Evolutionary conservation across 2,797 vertebrate species (phyloP).

Genomic region (Anableps anableps): DNA sequence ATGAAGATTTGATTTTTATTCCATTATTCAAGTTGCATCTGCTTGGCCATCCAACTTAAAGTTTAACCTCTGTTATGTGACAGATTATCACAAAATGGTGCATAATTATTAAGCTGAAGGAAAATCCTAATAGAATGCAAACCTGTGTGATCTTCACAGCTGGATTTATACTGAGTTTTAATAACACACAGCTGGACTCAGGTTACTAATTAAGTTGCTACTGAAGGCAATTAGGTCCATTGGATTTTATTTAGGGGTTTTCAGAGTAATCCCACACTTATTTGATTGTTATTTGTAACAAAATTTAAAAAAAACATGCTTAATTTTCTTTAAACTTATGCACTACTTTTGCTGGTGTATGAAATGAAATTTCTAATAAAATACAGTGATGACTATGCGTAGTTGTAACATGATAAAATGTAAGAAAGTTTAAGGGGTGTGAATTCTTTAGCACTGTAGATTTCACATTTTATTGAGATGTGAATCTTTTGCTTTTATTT

Average conservation of each 20-base stretch:
- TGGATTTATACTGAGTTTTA: neutral
- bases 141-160: neutral
- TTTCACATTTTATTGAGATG: neutral
- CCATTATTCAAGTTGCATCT: neutral
- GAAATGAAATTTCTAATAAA: neutral
- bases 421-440: neutral
- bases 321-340: neutral
- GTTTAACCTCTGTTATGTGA: neutral
- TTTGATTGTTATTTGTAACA: neutral
- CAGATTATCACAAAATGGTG: neutral
- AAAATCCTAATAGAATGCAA: neutral
- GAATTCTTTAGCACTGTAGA: neutral
- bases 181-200: neutral
- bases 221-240: neutral
- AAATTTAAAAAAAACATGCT: neutral
- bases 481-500: constrained; percentile 3
- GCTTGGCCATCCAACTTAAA: neutral
- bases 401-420: too few species aligned
- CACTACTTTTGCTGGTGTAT: neutral
- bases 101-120: neutral
- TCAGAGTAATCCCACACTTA: neutral
- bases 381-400: too few species aligned
- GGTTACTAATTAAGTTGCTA: neutral
- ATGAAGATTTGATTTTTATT: neutral
- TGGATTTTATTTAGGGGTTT: neutral